phyloP scores from a whole-genome alignment of 1,140 invertebrate species.

The Apis dorsata region DNA sequence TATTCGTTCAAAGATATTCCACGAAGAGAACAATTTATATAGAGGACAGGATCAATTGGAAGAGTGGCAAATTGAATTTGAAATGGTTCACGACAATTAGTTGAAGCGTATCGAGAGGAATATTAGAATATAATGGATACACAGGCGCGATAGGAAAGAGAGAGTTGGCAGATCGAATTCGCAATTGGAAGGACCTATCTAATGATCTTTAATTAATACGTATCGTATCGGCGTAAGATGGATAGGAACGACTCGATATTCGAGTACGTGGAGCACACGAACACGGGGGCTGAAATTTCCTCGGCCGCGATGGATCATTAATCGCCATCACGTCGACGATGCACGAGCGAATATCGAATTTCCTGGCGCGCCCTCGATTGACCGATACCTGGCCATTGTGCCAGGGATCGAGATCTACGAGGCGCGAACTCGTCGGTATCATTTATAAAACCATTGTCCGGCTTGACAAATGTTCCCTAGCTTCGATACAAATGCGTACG shows the following conservation, averaged over 20 bases:
- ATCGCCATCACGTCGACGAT: conserved; percentile 57
- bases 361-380: conserved; percentile 67
- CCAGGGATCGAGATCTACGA: conserved; percentile 56
- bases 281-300: conserved; percentile 33
- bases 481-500: conserved; percentile 31
- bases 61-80: neutral
- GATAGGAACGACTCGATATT: conserved; percentile 8
- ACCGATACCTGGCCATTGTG: conserved; percentile 66
- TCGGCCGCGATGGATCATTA: conserved; percentile 44
- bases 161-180: conserved; percentile 2
- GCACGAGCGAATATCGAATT: conserved; percentile 67
- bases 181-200: neutral
- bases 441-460: conserved; percentile 63
- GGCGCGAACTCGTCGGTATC: conserved; percentile 58
- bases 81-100: neutral
- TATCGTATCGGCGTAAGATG: neutral
- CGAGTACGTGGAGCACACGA: neutral
- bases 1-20: too few relatives aligned
- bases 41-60: too few relatives aligned
- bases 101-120: neutral
- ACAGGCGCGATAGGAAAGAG: too few relatives aligned
- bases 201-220: conserved; percentile 44
- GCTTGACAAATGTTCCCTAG: conserved; percentile 55
- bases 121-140: neutral
- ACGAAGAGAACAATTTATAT: neutral